These are phyloP conservation scores for Antechinus flavipes DNA, from an alignment of 2,113 vertebrate species.

Conservation along the genomic window DNA sequence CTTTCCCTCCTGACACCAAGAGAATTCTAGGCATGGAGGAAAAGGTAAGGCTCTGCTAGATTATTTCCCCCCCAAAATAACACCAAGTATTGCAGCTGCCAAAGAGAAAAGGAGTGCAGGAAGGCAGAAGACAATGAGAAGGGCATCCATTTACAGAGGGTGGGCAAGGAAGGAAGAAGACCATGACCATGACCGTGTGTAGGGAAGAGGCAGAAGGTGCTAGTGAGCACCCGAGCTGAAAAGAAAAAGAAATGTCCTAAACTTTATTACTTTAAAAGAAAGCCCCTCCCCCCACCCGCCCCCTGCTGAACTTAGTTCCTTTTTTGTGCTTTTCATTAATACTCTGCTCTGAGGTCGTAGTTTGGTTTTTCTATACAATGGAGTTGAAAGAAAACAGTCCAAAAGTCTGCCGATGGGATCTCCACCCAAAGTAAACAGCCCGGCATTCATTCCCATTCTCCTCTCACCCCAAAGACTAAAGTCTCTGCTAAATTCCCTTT, in stretches of 20 bases:
- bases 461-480: slow-evolving; percentile 89
- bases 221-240: slow-evolving; percentile 85
- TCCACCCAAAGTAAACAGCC: slow-evolving; percentile 96
- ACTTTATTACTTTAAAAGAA: slow-evolving; percentile 84
- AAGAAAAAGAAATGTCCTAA: slow-evolving; percentile 86
- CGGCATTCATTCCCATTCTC: slow-evolving; percentile 91
- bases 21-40: slow-evolving; percentile 68
- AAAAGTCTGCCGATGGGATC: slow-evolving; percentile 88
- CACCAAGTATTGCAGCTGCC: slow-evolving; percentile 88
- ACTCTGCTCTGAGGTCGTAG: slow-evolving; percentile 99
- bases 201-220: slow-evolving; percentile 84
- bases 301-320: slow-evolving; percentile 93
- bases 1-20: slow-evolving; percentile 77
- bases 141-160: slow-evolving; percentile 80
- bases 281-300: slow-evolving; percentile 73
- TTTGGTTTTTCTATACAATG: slow-evolving; percentile 99
- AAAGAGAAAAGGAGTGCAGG: slow-evolving; percentile 80
- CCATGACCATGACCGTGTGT: slow-evolving; percentile 15
- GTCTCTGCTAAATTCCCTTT: slow-evolving; percentile 99
- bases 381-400: slow-evolving; percentile 96
- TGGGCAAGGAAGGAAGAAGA: neutral
- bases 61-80: slow-evolving; percentile 80
- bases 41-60: slow-evolving; percentile 81
- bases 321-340: slow-evolving; percentile 99
- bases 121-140: slow-evolving; percentile 65